Conservation (phyloP, 2,888 invertebrate species). For the Branchipolynoe longqiensis region DNA sequence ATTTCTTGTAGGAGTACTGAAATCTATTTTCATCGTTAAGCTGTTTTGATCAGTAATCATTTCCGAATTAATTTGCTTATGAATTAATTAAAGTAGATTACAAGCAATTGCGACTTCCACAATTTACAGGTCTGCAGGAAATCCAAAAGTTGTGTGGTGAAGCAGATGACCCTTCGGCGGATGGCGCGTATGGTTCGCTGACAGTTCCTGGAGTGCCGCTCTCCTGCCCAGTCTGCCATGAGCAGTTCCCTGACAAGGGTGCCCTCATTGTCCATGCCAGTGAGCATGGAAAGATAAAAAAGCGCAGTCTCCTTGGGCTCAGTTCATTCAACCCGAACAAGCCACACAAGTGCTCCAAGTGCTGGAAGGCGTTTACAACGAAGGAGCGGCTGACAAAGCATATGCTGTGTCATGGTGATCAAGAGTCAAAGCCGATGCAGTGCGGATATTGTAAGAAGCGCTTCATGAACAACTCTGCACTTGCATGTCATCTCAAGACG, state of each 20-base stretch:
- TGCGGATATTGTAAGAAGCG: slow-evolving; percentile 86
- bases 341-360: slow-evolving; percentile 85
- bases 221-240: slow-evolving; percentile 80
- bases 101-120: too few relatives aligned
- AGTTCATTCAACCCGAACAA: slow-evolving; percentile 80
- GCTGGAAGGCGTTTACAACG: slow-evolving; percentile 86
- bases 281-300: slow-evolving; percentile 80
- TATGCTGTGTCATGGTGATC: slow-evolving; percentile 86
- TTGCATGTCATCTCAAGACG: slow-evolving; percentile 88
- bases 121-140: slow-evolving; percentile 47
- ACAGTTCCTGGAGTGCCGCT: slow-evolving; percentile 46
- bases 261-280: slow-evolving; percentile 83
- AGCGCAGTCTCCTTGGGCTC: slow-evolving; percentile 45
- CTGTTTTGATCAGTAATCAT: too few relatives aligned
- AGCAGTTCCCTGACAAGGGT: slow-evolving; percentile 79
- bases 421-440: slow-evolving; percentile 86
- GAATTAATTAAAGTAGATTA: too few relatives aligned
- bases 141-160: slow-evolving; percentile 30
- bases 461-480: slow-evolving; percentile 88
- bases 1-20: too few relatives aligned
- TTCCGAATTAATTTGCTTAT: too few relatives aligned
- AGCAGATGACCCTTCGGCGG: background rate
- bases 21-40: too few relatives aligned
- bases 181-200: background rate
- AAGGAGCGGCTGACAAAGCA: slow-evolving; percentile 86